A percentile compares a stretch with the other conserved stretches of the same genome.
These are phyloP conservation scores for Andrena cerasifolii DNA, from an alignment of 1,140 invertebrate species.

Conservation along the genomic window DNA sequence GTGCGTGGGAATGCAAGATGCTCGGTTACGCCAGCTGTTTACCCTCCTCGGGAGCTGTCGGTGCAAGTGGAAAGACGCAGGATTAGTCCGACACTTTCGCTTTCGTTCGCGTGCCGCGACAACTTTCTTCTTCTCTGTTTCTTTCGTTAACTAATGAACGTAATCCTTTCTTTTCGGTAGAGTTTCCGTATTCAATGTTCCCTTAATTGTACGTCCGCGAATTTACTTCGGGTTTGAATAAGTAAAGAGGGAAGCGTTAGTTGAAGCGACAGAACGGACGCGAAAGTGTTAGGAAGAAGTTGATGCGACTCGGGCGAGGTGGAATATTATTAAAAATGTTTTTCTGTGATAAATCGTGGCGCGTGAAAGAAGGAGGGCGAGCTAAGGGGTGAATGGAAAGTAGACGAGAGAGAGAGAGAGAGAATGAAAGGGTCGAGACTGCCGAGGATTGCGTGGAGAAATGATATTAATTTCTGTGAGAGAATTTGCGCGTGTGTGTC, in stretches of 20 bases:
- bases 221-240: too few species aligned
- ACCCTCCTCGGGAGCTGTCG: neutral
- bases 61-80: too few species aligned
- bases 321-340: constrained; percentile 77
- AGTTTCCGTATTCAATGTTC: neutral
- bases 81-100: neutral
- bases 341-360: constrained; percentile 81
- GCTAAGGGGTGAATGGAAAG: neutral
- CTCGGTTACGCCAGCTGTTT: constrained; percentile 8
- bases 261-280: neutral
- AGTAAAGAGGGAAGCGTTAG: neutral
- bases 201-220: neutral
- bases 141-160: too few species aligned
- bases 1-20: neutral
- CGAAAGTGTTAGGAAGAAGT: constrained; percentile 11
- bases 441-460: neutral
- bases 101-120: neutral
- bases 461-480: neutral
- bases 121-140: neutral
- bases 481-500: constrained; percentile 4
- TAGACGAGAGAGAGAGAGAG: neutral
- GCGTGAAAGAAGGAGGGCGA: neutral
- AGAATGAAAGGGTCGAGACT: neutral
- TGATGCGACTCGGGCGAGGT: constrained; percentile 48
- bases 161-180: neutral